Conservation (phyloP, 2,888 invertebrate species). For the Nymphalis urticae region DNA sequence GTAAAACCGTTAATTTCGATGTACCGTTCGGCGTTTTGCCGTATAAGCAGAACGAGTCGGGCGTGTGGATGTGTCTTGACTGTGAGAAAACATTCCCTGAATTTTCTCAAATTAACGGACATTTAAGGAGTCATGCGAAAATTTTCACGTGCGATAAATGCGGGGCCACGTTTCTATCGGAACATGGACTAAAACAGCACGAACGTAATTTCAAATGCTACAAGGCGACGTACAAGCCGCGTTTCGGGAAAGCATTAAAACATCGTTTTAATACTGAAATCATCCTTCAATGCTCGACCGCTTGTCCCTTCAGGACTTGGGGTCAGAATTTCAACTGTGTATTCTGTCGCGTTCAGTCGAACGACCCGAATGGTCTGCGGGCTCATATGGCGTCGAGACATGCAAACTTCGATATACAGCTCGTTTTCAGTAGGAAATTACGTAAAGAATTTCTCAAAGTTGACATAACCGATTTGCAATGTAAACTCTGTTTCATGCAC, state of each 20-base stretch:
- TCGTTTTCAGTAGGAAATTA: constrained; percentile 70
- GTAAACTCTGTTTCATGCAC: constrained; percentile 68
- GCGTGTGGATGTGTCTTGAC: constrained; percentile 70
- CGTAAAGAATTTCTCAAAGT: constrained; percentile 72
- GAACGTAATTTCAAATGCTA: constrained; percentile 72
- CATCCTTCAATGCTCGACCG: constrained; percentile 72
- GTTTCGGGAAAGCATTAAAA: constrained; percentile 70
- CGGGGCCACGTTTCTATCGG: constrained; percentile 69
- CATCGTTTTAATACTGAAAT: constrained; percentile 73
- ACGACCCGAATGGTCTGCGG: constrained; percentile 70
- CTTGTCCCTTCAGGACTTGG: constrained; percentile 73
- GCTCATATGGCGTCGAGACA: constrained; percentile 71
- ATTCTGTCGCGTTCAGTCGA: constrained; percentile 71
- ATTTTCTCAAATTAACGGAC: constrained; percentile 72
- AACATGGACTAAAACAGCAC: constrained; percentile 69
- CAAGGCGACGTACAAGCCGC: constrained; percentile 69
- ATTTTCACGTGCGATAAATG: constrained; percentile 74
- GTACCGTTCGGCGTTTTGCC: constrained; percentile 73
- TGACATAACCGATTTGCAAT: constrained; percentile 73
- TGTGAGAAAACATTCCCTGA: constrained; percentile 69
- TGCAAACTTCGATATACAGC: constrained; percentile 67
- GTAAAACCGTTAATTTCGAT: constrained; percentile 65
- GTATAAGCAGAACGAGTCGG: constrained; percentile 62
- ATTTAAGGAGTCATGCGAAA: constrained; percentile 68
- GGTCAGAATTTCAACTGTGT: constrained; percentile 75